These are phyloP conservation scores for Leptoteleia sp. DNA, from an alignment of 1,140 invertebrate genomes.

Conservation along the genomic window DNA sequence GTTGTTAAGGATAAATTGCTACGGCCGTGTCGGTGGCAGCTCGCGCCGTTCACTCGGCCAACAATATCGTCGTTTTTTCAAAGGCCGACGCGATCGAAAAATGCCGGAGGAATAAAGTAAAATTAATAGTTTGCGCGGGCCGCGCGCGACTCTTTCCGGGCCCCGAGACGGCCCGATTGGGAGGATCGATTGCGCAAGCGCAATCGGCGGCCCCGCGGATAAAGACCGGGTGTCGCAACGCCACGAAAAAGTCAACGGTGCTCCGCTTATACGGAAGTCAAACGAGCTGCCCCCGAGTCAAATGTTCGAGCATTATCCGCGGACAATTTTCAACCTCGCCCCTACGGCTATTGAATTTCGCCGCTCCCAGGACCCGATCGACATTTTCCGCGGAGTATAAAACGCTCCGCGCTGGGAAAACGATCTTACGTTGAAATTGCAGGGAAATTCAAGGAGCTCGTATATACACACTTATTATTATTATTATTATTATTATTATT, in stretches of 20 bases:
- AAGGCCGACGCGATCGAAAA: neutral
- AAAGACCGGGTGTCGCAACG: neutral
- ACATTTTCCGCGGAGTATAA: too few relatives aligned
- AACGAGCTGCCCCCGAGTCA: neutral
- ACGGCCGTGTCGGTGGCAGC: constrained; percentile 29
- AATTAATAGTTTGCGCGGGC: neutral
- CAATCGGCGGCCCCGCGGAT: neutral
- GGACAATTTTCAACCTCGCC: too few relatives aligned
- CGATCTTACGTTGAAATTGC: too few relatives aligned
- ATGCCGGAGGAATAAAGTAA: too few relatives aligned
- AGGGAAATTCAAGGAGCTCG: too few relatives aligned
- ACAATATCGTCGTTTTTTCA: constrained; percentile 33
- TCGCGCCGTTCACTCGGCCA: constrained; percentile 30
- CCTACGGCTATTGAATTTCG: too few relatives aligned
- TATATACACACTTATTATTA: too few relatives aligned
- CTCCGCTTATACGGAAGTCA: neutral
- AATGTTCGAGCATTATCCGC: neutral
- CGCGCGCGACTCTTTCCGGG: neutral
- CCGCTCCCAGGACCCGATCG: too few relatives aligned
- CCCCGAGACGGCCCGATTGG: neutral
- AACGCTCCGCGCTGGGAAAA: too few relatives aligned
- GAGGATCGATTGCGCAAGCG: constrained; percentile 6
- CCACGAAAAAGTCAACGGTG: too few relatives aligned
- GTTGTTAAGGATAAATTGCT: constrained; percentile 61
- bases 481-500: too few relatives aligned